Evolutionary conservation across 2,113 vertebrate species (phyloP).

Genomic region (Grammomys dolichurus): DNA sequence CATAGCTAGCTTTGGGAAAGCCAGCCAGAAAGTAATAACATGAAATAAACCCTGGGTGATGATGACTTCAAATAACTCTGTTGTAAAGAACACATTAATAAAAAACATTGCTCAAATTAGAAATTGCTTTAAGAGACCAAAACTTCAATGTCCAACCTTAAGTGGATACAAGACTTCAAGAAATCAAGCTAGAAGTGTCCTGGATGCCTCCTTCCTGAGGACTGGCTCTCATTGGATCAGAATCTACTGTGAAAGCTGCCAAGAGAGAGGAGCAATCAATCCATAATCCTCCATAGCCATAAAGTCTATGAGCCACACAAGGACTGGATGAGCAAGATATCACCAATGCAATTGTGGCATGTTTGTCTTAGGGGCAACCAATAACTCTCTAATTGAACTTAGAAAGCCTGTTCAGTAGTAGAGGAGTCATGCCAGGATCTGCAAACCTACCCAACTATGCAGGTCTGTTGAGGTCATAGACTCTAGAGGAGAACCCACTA

Average conservation of each 20-base stretch:
- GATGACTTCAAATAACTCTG: conserved; percentile 45
- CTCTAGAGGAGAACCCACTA: not conserved
- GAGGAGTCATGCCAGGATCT: not conserved
- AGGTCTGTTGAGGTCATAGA: not conserved
- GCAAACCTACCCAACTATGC: not conserved
- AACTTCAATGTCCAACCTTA: not conserved
- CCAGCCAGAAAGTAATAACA: conserved; percentile 69
- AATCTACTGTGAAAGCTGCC: not conserved
- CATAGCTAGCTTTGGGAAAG: conserved; percentile 49
- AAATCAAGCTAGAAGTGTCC: not conserved
- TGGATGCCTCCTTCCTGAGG: not conserved
- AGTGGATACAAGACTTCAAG: not conserved
- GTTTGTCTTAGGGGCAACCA: not conserved
- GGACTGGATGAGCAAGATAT: not conserved
- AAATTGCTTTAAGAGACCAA: conserved; percentile 22
- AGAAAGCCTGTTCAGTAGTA: not conserved
- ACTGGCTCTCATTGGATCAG: not conserved
- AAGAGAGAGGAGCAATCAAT: not conserved
- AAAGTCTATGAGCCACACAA: not conserved
- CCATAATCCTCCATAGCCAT: not conserved
- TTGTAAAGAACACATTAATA: conserved; percentile 77
- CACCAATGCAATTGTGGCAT: not conserved
- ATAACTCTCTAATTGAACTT: not conserved
- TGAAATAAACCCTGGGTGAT: conserved; percentile 74
- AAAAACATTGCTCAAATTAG: conserved; percentile 78